Base-by-base conservation (phyloP, 2,797 vertebrate species). In the Phrynocephalus forsythii region DNA sequence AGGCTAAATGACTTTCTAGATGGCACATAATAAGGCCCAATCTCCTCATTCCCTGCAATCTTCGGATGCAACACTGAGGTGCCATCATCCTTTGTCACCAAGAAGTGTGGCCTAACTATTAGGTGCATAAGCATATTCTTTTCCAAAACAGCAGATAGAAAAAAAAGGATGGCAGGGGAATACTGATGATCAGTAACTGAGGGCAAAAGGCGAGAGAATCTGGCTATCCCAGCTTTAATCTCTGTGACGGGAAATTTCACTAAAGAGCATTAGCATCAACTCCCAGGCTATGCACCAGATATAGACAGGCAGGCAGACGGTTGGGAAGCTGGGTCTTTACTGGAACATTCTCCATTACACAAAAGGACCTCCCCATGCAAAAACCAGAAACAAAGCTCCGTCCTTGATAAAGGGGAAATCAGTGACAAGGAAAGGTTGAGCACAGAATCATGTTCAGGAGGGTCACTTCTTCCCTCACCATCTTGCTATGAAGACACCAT, bases 191-290 rank as follows among this genome's bases (percentile, higher is more conserved):
- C 67, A 79, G 77, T 67, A 79, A 79, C 20, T 71, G 56, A 72
- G 30, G 52, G 72, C 18, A 44, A 28, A 71, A 60, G 77, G 60
- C 26, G 63, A 79, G 66, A 85, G 75, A 76, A 85, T 85, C 63
- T 85, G 75, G 60, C 63, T 67, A 20, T 44, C 18, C 63, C 68
- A 78, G n/a, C 63, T 24, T 85, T 78, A 78, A 78, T 78, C 66
- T 85, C 28, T 30, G 11, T 67, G 63, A 77, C 9, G 52, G 63
- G 63, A 50, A 50, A 68, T 68, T 68, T 85, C 73, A 85, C 30
- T 85, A 67, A 85, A 85, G 30, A 77, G 60, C 48, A 77, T 85
- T 68, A 78, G 2, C 22, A 75, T 78, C 44, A 78, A 85, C 26
- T 60, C 30, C 63, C 50, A 81, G 78, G 16, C 26, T 56, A 5